A percentile compares a stretch with the other conserved stretches of the same genome.
Evolutionary conservation across 2,797 vertebrate species (phyloP).

Genomic region (Mormyrops boulengeri): DNA sequence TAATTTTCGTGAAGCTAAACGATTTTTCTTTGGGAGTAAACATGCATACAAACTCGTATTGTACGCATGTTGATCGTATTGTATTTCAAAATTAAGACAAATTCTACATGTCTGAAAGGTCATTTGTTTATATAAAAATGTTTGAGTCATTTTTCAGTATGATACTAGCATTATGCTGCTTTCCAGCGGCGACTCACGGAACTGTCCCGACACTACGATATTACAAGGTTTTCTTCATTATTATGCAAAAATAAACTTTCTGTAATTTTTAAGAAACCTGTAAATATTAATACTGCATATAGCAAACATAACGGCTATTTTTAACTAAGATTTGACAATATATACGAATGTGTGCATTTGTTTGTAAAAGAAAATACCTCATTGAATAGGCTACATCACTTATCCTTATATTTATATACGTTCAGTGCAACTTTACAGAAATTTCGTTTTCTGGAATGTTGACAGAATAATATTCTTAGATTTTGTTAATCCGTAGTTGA

Average conservation of each 20-base stretch:
- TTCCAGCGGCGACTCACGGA: conserved; percentile 24
- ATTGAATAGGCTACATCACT: not conserved
- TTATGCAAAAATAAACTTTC: conserved; percentile 47
- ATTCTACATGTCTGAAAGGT: not conserved
- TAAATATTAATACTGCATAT: not conserved
- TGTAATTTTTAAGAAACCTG: not conserved
- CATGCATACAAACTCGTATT: not conserved
- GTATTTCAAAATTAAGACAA: not conserved
- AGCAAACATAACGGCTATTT: not conserved
- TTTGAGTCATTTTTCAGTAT: conserved; percentile 47
- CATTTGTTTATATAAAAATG: not conserved
- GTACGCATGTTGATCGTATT: not conserved
- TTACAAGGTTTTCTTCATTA: conserved; percentile 43
- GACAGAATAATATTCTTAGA: not conserved
- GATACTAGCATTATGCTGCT: conserved; percentile 48
- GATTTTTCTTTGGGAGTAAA: not conserved
- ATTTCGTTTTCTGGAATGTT: not conserved
- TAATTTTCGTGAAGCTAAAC: not conserved
- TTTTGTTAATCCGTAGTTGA: not conserved
- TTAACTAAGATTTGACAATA: not conserved
- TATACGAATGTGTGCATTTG: not conserved
- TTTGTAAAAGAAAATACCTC: too few species aligned
- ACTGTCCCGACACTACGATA: conserved; percentile 32
- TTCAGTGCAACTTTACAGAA: not conserved
- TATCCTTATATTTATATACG: not conserved